phyloP scores from a whole-genome alignment of 2,888 invertebrate genomes.

The Rapana venosa region DNA sequence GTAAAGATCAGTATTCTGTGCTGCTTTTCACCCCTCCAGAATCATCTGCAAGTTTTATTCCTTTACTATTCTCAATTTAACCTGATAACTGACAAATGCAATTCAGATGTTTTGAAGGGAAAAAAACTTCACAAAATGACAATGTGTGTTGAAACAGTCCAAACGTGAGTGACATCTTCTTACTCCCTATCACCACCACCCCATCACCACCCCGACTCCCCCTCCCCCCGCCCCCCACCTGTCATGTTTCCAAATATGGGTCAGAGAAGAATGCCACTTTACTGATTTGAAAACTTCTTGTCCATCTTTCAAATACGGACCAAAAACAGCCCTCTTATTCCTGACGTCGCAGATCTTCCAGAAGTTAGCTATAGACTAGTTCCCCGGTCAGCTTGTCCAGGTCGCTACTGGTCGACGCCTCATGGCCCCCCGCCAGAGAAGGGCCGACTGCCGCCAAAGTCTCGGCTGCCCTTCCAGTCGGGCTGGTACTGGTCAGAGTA shows the following conservation, averaged over 20 bases:
- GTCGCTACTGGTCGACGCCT: constrained; percentile 18
- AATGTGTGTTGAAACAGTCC: background rate
- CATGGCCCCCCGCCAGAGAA: constrained; percentile 11
- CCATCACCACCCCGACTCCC: background rate
- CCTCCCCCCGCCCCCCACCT: too few relatives aligned
- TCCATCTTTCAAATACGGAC: too few relatives aligned
- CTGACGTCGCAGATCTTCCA: background rate
- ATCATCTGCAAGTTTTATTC: too few relatives aligned
- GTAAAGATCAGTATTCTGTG: too few relatives aligned
- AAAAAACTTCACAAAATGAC: too few relatives aligned
- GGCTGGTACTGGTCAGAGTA: constrained; percentile 73
- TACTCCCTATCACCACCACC: background rate
- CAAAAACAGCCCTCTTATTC: background rate
- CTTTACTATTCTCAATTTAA: too few relatives aligned
- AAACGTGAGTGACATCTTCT: background rate
- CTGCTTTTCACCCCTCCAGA: too few relatives aligned
- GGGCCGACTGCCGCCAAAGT: background rate
- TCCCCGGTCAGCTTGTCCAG: constrained; percentile 24
- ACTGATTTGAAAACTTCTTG: too few relatives aligned
- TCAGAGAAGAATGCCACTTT: too few relatives aligned
- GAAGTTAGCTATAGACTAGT: background rate
- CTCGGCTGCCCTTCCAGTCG: constrained; percentile 54
- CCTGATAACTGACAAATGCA: too few relatives aligned
- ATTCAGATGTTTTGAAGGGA: too few relatives aligned
- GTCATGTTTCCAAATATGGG: too few relatives aligned